phyloP scores from a whole-genome alignment of 1,140 invertebrate genomes.

The Portunus trituberculatus region DNA sequence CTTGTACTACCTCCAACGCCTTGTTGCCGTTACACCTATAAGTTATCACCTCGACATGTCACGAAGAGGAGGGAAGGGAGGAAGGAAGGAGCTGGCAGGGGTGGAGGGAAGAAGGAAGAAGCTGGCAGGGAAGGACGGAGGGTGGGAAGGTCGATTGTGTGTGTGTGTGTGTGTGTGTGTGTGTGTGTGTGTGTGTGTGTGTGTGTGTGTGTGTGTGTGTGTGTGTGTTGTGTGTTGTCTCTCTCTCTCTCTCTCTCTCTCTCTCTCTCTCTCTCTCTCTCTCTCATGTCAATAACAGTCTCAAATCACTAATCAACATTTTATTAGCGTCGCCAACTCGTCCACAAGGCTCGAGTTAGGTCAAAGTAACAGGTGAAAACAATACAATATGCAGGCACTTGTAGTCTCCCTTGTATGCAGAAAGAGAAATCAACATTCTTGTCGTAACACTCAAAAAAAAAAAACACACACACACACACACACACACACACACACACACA shows the following conservation, averaged over 20 bases:
- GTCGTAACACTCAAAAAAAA: not conserved
- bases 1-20: slow-evolving; percentile 46
- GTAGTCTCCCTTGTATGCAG: not conserved
- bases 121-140: not conserved
- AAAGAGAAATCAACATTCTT: not conserved
- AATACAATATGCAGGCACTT: not conserved
- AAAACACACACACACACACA: not conserved
- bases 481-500: not conserved
- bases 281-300: not conserved
- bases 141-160: not conserved
- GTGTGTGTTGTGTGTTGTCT: too few relatives aligned
- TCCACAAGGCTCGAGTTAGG: not conserved
- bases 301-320: not conserved
- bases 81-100: not conserved
- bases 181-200: too few relatives aligned
- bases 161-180: too few relatives aligned
- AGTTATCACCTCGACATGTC: slow-evolving; percentile 59
- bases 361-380: not conserved
- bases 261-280: too few relatives aligned
- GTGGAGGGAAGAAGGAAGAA: not conserved
- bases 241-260: too few relatives aligned
- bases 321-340: not conserved
- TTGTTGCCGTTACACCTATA: slow-evolving; percentile 63
- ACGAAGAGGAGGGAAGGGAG: not conserved
- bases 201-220: too few relatives aligned